These are phyloP conservation scores for Peromyscus californicus DNA, from an alignment of 2,113 vertebrate genomes.

Conservation along the genomic window DNA sequence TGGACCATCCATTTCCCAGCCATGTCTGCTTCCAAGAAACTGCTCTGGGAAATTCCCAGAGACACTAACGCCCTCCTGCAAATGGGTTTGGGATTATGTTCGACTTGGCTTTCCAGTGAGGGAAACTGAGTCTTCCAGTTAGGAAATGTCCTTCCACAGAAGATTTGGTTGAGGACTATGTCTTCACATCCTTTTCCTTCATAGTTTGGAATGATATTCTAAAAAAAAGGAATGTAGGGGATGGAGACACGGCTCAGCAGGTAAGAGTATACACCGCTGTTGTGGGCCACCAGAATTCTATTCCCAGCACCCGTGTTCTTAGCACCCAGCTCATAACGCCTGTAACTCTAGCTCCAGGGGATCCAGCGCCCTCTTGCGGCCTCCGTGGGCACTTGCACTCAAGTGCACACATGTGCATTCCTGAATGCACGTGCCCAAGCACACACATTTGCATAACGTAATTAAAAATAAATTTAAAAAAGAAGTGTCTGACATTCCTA, in stretches of 20 bases:
- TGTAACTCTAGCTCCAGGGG: background rate
- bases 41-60: background rate
- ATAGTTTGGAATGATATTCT: background rate
- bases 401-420: background rate
- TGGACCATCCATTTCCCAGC: conserved; percentile 28
- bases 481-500: background rate
- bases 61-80: background rate
- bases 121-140: background rate
- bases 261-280: background rate
- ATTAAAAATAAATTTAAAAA: background rate
- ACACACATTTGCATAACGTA: background rate
- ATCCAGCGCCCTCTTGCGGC: background rate
- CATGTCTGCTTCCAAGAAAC: background rate
- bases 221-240: background rate
- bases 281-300: background rate
- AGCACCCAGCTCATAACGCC: background rate
- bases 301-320: background rate
- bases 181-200: background rate
- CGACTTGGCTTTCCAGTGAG: background rate
- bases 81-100: background rate
- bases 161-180: background rate
- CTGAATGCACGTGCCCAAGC: background rate
- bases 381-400: background rate
- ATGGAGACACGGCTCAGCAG: background rate
- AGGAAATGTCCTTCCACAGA: background rate